Evolutionary conservation across 2,888 invertebrate genomes (phyloP).

Genomic region (Agonopterix subpropinquella): DNA sequence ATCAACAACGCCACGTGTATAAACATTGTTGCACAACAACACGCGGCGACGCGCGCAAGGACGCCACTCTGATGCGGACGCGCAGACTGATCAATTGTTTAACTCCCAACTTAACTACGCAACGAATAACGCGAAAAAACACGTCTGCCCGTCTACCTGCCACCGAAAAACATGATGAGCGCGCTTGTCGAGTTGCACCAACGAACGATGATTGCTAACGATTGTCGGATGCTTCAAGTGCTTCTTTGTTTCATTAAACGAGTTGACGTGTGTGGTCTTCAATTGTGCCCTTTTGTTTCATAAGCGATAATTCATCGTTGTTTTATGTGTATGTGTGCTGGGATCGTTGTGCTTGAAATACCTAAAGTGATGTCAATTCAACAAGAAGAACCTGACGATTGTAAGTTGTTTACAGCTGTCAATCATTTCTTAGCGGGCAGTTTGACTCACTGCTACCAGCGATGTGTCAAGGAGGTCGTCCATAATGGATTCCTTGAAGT

Average conservation of each 20-base stretch:
- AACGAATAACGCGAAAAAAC: constrained; percentile 21
- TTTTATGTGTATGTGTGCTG: constrained; percentile 15
- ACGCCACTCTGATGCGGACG: constrained; percentile 40
- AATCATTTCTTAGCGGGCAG: constrained; percentile 9
- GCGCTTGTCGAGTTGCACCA: constrained; percentile 21
- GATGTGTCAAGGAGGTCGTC: constrained; percentile 52
- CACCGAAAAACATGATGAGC: constrained; percentile 30
- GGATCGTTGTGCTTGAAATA: background rate
- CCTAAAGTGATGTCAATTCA: constrained; percentile 36
- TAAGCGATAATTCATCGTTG: constrained; percentile 21
- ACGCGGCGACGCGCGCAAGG: constrained; percentile 59
- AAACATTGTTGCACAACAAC: constrained; percentile 72
- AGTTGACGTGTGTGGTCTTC: constrained; percentile 28
- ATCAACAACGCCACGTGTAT: constrained; percentile 67
- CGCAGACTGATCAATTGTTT: constrained; percentile 33
- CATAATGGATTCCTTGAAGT: constrained; percentile 55
- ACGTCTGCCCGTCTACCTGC: constrained; percentile 24
- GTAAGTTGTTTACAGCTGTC: constrained; percentile 36
- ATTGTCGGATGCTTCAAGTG: constrained; percentile 35
- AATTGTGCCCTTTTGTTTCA: constrained; percentile 29
- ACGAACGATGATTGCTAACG: constrained; percentile 32
- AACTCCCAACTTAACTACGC: constrained; percentile 21
- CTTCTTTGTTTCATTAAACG: constrained; percentile 38
- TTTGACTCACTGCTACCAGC: constrained; percentile 31
- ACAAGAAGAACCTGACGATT: constrained; percentile 28